Evolutionary conservation across 1,140 invertebrate species (phyloP).

Genomic region (Prorops nasuta): DNA sequence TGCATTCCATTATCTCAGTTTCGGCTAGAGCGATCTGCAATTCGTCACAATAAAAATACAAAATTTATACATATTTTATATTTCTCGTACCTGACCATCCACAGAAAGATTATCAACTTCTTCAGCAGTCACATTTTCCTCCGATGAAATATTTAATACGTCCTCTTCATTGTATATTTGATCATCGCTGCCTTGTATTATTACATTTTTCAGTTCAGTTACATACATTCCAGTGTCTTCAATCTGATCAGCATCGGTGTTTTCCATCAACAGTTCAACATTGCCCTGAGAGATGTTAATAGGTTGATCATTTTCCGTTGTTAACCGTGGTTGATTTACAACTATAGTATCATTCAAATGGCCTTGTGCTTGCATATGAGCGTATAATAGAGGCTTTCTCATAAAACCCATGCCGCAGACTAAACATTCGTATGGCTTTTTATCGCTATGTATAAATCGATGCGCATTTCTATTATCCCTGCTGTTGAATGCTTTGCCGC

Average conservation of each 20-base stretch:
- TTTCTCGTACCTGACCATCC: conserved; percentile 51
- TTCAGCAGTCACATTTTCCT: conserved; percentile 39
- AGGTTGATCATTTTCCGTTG: conserved; percentile 59
- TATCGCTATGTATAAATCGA: conserved; percentile 80
- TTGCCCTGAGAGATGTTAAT: conserved; percentile 46
- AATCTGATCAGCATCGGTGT: conserved; percentile 29
- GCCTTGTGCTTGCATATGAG: conserved; percentile 72
- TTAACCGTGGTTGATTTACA: conserved; percentile 73
- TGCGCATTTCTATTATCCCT: conserved; percentile 83
- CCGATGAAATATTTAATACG: conserved; percentile 44
- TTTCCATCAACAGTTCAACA: conserved; percentile 51
- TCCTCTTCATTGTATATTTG: conserved; percentile 46
- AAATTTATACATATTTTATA: conserved; percentile 5
- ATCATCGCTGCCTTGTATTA: conserved; percentile 55
- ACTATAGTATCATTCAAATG: conserved; percentile 77
- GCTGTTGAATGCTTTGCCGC: conserved; percentile 81
- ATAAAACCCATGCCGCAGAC: conserved; percentile 80
- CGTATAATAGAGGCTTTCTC: conserved; percentile 75
- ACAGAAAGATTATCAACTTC: conserved; percentile 59
- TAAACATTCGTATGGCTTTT: conserved; percentile 82
- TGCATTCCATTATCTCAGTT: conserved; percentile 34
- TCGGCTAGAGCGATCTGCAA: conserved; percentile 11
- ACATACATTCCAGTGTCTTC: conserved; percentile 59
- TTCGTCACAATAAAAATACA: not conserved
- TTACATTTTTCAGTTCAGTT: conserved; percentile 58